phyloP scores from a whole-genome alignment of 2,888 invertebrate species.

The Linnaemya vulpina region DNA sequence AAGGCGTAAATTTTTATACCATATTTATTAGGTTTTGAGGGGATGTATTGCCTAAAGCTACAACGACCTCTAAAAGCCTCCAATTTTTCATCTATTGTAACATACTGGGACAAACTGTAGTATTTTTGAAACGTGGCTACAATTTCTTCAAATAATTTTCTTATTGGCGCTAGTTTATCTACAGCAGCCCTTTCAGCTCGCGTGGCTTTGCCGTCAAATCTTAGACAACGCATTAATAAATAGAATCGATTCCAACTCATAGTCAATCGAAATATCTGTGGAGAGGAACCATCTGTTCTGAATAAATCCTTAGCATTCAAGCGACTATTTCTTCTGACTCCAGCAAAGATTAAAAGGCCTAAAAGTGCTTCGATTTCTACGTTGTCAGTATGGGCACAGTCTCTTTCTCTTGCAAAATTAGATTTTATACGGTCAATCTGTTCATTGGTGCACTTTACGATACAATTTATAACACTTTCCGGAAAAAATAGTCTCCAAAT shows the following conservation, averaged over 20 bases:
- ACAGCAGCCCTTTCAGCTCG: constrained; percentile 12
- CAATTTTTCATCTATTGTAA: constrained; percentile 73
- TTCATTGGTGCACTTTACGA: constrained; percentile 32
- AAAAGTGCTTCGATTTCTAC: constrained; percentile 10
- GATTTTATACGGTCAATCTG: constrained; percentile 36
- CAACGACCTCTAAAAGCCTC: too few relatives aligned
- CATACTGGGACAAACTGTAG: too few relatives aligned
- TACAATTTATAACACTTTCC: constrained; percentile 39
- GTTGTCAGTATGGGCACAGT: constrained; percentile 2
- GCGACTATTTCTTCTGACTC: constrained; percentile 63
- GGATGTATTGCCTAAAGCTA: too few relatives aligned
- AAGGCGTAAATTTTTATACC: too few relatives aligned
- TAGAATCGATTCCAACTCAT: not conserved
- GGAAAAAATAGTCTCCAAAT: constrained; percentile 21
- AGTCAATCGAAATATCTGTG: constrained; percentile 14
- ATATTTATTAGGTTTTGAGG: too few relatives aligned
- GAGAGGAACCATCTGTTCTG: constrained; percentile 44
- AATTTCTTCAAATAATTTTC: constrained; percentile 55
- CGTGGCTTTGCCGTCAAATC: constrained; percentile 4
- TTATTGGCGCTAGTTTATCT: constrained; percentile 25
- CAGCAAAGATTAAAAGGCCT: constrained; percentile 37
- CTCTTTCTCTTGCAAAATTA: constrained; percentile 23
- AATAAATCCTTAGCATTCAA: constrained; percentile 15
- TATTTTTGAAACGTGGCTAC: constrained; percentile 53
- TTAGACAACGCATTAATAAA: constrained; percentile 6